Conservation (phyloP, 2,113 vertebrate species). For the Aphelocoma coerulescens region DNA sequence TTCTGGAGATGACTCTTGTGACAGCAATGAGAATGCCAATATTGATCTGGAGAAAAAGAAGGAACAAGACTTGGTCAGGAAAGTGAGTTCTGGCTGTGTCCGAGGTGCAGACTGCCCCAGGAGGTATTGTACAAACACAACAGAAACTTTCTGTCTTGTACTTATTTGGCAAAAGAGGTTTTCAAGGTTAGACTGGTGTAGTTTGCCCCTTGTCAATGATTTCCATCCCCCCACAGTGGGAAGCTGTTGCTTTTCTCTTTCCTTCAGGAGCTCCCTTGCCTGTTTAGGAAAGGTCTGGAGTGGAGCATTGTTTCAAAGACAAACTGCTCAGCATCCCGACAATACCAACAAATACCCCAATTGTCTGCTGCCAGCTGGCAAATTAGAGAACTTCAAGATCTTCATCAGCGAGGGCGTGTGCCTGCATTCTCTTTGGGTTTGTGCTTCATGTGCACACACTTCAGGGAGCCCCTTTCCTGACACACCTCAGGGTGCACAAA, state of each 20-base stretch:
- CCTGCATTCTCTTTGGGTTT: neutral
- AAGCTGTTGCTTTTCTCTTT: neutral
- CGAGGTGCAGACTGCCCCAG: neutral
- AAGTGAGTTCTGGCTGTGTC: neutral
- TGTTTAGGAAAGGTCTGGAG: neutral
- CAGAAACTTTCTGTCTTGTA: fast-evolving
- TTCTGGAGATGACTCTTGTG: constrained; percentile 93
- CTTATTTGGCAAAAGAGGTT: neutral
- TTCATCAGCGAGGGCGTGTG: fast-evolving
- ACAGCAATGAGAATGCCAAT: constrained; percentile 90
- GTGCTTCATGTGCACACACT: neutral
- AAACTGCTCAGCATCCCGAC: neutral
- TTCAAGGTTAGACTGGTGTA: fast-evolving
- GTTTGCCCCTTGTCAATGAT: neutral
- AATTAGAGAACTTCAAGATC: neutral
- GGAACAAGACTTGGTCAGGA: neutral
- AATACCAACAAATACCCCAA: neutral
- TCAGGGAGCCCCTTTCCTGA: neutral
- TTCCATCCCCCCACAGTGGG: neutral
- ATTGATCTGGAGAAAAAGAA: constrained; percentile 80
- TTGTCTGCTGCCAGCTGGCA: neutral
- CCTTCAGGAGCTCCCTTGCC: neutral
- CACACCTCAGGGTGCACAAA: neutral
- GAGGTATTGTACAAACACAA: fast-evolving
- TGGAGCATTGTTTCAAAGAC: neutral